A percentile compares a stretch with the other conserved stretches of the same genome.
Conservation (phyloP, 2,888 invertebrate species). For the Macrosiphum euphorbiae region DNA sequence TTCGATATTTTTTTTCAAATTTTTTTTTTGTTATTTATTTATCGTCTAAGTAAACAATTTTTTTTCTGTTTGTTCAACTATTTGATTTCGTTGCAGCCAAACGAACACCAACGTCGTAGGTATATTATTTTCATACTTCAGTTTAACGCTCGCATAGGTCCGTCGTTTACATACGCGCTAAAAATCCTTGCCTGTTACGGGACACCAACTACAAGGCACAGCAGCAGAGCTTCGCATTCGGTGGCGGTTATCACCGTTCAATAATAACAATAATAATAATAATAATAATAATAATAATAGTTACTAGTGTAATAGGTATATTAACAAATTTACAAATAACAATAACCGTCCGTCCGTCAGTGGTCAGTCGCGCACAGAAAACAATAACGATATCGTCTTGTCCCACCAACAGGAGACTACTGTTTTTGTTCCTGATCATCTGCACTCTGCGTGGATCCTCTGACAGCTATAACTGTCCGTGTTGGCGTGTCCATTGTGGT, state of each 20-base stretch:
- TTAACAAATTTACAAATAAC: background rate
- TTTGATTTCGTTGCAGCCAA: slow-evolving; percentile 11
- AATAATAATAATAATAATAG: background rate
- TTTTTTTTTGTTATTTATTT: slow-evolving; percentile 5
- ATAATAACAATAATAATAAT: slow-evolving; percentile 31
- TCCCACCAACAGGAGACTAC: background rate
- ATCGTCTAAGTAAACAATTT: slow-evolving; percentile 21
- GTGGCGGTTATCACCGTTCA: slow-evolving; percentile 22
- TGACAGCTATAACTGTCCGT: background rate
- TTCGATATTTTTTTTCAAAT: background rate
- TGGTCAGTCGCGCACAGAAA: background rate
- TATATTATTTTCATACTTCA: background rate
- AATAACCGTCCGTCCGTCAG: background rate
- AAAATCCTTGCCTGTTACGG: background rate
- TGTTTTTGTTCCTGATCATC: background rate
- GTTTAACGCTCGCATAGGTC: background rate
- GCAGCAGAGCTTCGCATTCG: background rate
- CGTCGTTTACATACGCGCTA: slow-evolving; percentile 44
- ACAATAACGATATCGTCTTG: background rate
- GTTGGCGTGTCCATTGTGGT: background rate
- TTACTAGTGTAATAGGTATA: background rate
- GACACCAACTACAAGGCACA: background rate
- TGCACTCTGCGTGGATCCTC: background rate
- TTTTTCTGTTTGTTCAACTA: background rate
- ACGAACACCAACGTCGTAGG: background rate